Percentiles rank a stretch among this genome's conserved stretches.
Conservation (phyloP, 2,888 invertebrate species). For the Philereme vetulata region DNA sequence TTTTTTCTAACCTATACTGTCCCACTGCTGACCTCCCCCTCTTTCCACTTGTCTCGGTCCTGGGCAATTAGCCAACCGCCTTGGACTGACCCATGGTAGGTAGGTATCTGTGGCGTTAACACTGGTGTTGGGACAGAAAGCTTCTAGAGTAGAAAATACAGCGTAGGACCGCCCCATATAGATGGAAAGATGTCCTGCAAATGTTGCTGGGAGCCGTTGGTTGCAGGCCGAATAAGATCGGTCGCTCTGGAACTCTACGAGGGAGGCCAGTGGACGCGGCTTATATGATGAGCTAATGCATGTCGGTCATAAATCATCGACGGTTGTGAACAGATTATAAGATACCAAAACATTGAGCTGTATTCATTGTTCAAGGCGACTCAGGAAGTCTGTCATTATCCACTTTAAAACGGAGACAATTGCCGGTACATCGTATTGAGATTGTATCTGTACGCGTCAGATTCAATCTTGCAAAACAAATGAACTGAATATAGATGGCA, state of each 20-base stretch:
- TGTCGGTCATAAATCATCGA: neutral
- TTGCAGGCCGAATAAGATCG: no score
- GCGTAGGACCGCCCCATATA: no score
- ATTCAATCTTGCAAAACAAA: constrained; percentile 6
- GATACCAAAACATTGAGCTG: neutral
- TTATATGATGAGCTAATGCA: neutral
- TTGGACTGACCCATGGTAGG: no score
- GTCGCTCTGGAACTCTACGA: no score
- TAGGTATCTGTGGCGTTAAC: no score
- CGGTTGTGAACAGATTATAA: neutral
- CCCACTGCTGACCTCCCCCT: no score
- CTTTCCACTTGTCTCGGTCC: no score
- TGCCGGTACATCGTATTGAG: constrained; percentile 2
- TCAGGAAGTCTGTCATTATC: constrained; percentile 9
- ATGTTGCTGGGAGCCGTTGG: no score
- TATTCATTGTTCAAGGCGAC: constrained; percentile 7
- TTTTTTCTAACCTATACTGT: neutral
- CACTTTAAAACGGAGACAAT: constrained; percentile 22
- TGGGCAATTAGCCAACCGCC: no score
- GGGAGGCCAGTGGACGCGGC: neutral
- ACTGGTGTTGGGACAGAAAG: no score
- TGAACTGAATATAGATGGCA: neutral
- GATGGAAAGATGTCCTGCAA: no score
- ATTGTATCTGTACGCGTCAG: neutral
- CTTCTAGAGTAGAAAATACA: no score